These are phyloP conservation scores for Acrocephalus arundinaceus DNA, from an alignment of 2,113 vertebrate species.

Conservation along the genomic window DNA sequence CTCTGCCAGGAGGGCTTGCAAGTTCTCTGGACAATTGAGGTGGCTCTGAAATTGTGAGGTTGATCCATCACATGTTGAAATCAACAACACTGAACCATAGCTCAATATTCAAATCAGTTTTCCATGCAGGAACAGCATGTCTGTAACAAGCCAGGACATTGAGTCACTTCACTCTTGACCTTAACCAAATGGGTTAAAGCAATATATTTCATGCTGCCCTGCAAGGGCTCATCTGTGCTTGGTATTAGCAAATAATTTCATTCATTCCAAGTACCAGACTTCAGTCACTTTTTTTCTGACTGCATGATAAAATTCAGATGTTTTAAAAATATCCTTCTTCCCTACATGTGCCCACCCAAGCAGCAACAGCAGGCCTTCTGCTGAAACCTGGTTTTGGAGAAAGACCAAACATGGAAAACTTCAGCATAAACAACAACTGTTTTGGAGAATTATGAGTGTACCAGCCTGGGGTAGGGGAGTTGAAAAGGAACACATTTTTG, in stretches of 20 bases:
- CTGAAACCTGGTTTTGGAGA: constrained; percentile 31
- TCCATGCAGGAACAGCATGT: not conserved
- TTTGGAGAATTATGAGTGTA: not conserved
- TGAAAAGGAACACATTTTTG: not conserved
- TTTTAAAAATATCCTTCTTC: not conserved
- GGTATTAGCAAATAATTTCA: not conserved
- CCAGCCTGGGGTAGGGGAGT: not conserved
- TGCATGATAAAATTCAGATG: constrained; percentile 28
- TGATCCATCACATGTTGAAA: constrained; percentile 43
- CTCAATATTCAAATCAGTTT: constrained; percentile 35
- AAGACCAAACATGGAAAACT: not conserved
- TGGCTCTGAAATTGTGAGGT: constrained; percentile 8
- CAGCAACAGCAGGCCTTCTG: constrained; percentile 28
- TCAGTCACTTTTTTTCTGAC: not conserved
- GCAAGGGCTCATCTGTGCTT: not conserved
- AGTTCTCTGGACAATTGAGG: constrained; percentile 26
- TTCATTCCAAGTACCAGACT: not conserved
- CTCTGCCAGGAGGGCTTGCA: constrained; percentile 18
- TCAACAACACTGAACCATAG: not conserved
- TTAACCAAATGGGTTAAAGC: constrained; percentile 17
- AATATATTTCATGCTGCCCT: not conserved
- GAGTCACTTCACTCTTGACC: constrained; percentile 19
- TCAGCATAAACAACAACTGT: not conserved
- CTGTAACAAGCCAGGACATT: not conserved
- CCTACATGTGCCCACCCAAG: constrained; percentile 17